Base-by-base conservation (phyloP, 2,797 vertebrate species). In the Limnodromus scolopaceus region DNA sequence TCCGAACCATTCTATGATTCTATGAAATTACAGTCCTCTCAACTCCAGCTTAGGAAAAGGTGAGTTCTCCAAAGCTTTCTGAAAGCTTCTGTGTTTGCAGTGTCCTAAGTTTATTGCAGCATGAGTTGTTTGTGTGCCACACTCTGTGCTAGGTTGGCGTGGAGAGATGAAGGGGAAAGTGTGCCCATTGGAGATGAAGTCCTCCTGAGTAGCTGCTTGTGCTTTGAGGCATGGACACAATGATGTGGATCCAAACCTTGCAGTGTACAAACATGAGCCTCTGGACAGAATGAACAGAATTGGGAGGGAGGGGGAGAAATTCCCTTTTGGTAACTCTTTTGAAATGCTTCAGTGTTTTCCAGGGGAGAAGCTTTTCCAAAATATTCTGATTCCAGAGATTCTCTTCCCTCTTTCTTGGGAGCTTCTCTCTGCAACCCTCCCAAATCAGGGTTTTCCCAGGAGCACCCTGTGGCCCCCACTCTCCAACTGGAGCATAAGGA, bases 191-290 rank as follows among this genome's bases (percentile, higher is more conserved):
- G 18, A 46, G 5, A 18, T 43, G 27, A 34, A 38, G 12, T 48
- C 46, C 23, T 61, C 5, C 4, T 38, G 61, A 28, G 11, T 5
- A 66, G 30, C 58, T 87, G 48, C 34, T 39, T 54, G 28, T 0
- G 0, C 10, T 58, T n/a, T n/a, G 20, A 8, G 20, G 19, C 25
- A 13, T 4, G 6, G 36, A 64, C 25, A 27, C 2, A 1, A 32
- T 14, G 10, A 48, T 30, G 39, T 24, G 11, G 34, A 45, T 36
- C 24, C 60, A 48, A 68, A 58, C 54, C 18, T 23, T 27, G 18
- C 28, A 54, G 22, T 30, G 32, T 11, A 18, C 14, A 18, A 23
- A 17, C 3, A 8, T 9, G 46, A 78, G 19, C 51, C 65, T 75
- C 66, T 57, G 54, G 41, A 45, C 4, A 51, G 11, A 64, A 43